These are phyloP conservation scores for Ypsolopha sequella DNA, from an alignment of 2,888 invertebrate genomes.

Conservation along the genomic window DNA sequence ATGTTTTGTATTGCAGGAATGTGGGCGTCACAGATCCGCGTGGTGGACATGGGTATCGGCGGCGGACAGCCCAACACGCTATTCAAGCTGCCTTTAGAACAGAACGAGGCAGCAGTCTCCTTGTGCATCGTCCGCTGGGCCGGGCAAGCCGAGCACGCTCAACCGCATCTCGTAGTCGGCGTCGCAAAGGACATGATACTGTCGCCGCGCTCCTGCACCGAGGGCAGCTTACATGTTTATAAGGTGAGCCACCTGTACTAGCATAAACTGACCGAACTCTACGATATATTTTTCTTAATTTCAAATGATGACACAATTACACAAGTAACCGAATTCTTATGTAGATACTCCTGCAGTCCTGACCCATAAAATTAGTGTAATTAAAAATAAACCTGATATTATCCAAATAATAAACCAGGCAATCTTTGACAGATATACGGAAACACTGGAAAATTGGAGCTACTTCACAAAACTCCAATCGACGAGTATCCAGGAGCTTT, in stretches of 20 bases:
- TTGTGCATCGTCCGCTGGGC: slow-evolving; percentile 86
- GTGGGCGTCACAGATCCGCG: slow-evolving; percentile 94
- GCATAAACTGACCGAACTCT: too few species aligned
- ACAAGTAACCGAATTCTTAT: slow-evolving; percentile 21
- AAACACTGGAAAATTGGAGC: slow-evolving; percentile 87
- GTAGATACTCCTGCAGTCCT: slow-evolving; percentile 48
- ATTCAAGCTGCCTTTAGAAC: slow-evolving; percentile 85
- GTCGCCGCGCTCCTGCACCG: slow-evolving; percentile 85
- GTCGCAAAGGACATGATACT: slow-evolving; percentile 91
- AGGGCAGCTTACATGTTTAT: slow-evolving; percentile 91
- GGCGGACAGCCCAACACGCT: slow-evolving; percentile 77
- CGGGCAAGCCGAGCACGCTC: slow-evolving; percentile 52
- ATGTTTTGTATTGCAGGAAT: slow-evolving; percentile 69
- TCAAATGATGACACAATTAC: slow-evolving; percentile 16
- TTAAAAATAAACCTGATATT: not conserved
- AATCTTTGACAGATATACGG: slow-evolving; percentile 66
- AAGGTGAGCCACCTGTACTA: slow-evolving; percentile 47
- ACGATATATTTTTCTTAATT: too few species aligned
- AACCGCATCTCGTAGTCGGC: slow-evolving; percentile 83
- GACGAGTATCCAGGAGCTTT: slow-evolving; percentile 94
- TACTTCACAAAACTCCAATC: slow-evolving; percentile 93
- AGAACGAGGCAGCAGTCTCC: slow-evolving; percentile 97
- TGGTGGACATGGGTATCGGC: slow-evolving; percentile 83
- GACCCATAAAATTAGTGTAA: slow-evolving; percentile 13
- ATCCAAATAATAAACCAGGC: not conserved